phyloP scores from a whole-genome alignment of 1,140 invertebrate species.

The Aphelenchoides fujianensis region DNA sequence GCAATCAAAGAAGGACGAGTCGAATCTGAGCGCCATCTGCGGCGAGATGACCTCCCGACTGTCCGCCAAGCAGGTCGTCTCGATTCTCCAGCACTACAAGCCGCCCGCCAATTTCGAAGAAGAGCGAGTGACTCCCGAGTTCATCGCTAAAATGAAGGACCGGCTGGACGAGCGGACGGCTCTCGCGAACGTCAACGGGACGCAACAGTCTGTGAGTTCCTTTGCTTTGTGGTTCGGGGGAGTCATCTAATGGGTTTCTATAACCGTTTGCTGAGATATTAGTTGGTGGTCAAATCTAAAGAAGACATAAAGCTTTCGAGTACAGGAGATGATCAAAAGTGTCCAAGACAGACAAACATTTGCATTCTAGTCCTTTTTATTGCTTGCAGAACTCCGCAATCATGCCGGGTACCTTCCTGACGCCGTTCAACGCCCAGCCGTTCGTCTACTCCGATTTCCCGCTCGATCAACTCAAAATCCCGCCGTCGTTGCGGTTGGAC shows the following conservation, averaged over 20 bases:
- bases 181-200: slow-evolving; percentile 14
- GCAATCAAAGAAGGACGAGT: slow-evolving; percentile 73
- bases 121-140: slow-evolving; percentile 38
- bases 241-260: no score
- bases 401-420: slow-evolving; percentile 51
- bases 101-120: slow-evolving; percentile 55
- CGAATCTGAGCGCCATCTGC: slow-evolving; percentile 51
- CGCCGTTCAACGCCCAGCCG: slow-evolving; percentile 47
- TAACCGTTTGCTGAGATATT: no score
- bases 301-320: no score
- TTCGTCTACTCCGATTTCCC: slow-evolving; percentile 52
- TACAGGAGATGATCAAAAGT: no score
- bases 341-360: no score
- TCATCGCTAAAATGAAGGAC: slow-evolving; percentile 44
- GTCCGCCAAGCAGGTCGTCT: slow-evolving; percentile 47
- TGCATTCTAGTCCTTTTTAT: no score
- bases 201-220: not conserved
- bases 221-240: no score
- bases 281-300: no score
- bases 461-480: slow-evolving; percentile 44
- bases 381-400: slow-evolving; percentile 37
- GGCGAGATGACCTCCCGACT: slow-evolving; percentile 54
- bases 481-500: slow-evolving; percentile 36
- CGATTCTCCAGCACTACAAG: slow-evolving; percentile 55
- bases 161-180: slow-evolving; percentile 34